Conservation (phyloP, 2,797 vertebrate genomes). For the Tapirus indicus region DNA sequence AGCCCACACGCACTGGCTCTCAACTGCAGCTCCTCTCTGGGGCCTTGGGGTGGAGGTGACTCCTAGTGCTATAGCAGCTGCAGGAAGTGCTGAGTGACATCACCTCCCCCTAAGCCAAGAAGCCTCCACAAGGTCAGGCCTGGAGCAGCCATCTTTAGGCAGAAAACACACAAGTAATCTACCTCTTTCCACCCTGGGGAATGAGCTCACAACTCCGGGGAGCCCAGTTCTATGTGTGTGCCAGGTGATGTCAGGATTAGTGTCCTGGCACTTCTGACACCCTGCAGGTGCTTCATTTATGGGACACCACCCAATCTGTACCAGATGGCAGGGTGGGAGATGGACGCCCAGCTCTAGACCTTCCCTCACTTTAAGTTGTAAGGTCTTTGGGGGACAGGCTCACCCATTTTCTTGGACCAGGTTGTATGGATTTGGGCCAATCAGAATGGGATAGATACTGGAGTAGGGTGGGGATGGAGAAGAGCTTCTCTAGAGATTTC, state of each 20-base stretch:
- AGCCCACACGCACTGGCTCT: constrained; percentile 69
- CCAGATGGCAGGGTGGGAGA: constrained; percentile 20
- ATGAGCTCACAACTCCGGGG: constrained; percentile 59
- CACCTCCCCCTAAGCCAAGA: constrained; percentile 63
- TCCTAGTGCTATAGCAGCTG: constrained; percentile 60
- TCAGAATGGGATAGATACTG: constrained; percentile 54
- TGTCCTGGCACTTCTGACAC: background rate
- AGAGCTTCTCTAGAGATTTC: constrained; percentile 72
- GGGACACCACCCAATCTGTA: background rate
- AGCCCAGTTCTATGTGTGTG: background rate
- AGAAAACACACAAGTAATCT: constrained; percentile 46
- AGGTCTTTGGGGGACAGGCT: constrained; percentile 57
- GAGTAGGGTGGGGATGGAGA: constrained; percentile 70
- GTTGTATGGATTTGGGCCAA: constrained; percentile 38
- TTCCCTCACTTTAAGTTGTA: constrained; percentile 56
- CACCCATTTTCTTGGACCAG: constrained; percentile 68
- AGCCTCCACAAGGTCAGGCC: constrained; percentile 67
- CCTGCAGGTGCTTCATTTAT: constrained; percentile 66
- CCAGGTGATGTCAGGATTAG: constrained; percentile 59
- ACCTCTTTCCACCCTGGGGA: constrained; percentile 45
- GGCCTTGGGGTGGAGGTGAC: background rate
- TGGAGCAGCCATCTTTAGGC: constrained; percentile 68
- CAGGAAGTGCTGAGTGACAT: constrained; percentile 75
- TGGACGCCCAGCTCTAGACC: background rate
- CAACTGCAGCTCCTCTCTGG: constrained; percentile 23